Percentiles rank a stretch among this genome's conserved stretches.
These are phyloP conservation scores for Molossus molossus DNA, from an alignment of 2,797 vertebrate genomes.

Conservation along the genomic window DNA sequence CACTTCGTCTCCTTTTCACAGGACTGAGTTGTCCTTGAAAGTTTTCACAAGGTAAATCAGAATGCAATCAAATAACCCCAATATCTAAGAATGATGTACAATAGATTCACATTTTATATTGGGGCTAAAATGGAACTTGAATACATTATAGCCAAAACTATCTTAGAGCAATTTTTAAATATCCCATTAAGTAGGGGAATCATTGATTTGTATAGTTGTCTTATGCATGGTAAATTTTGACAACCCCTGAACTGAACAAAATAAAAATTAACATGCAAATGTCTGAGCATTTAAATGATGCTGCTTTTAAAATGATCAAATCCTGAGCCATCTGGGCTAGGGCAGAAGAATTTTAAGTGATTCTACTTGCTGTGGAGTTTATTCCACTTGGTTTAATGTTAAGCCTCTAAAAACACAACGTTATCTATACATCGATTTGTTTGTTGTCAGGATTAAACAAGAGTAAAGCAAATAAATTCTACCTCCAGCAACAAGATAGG, in stretches of 20 bases:
- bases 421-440: slow-evolving; percentile 44
- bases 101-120: slow-evolving; percentile 8
- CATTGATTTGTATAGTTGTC: slow-evolving; percentile 55
- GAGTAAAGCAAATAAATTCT: slow-evolving; percentile 47
- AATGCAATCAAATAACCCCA: neutral
- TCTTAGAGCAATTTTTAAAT: slow-evolving; percentile 31
- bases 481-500: neutral
- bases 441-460: slow-evolving; percentile 66
- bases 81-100: neutral
- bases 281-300: slow-evolving; percentile 30
- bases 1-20: neutral
- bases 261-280: slow-evolving; percentile 71
- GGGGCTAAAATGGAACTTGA: neutral
- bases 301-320: slow-evolving; percentile 62
- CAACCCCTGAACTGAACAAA: slow-evolving; percentile 52
- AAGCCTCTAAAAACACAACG: slow-evolving; percentile 29
- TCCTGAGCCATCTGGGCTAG: neutral
- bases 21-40: slow-evolving; percentile 33
- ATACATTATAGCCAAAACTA: slow-evolving; percentile 15
- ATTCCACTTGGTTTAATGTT: slow-evolving; percentile 61
- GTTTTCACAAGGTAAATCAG: slow-evolving; percentile 55
- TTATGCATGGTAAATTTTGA: slow-evolving; percentile 56
- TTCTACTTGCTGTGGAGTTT: slow-evolving; percentile 37
- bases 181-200: neutral
- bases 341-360: slow-evolving; percentile 54